These are phyloP conservation scores for Thelaira solivaga DNA, from an alignment of 2,888 invertebrate species.

Conservation along the genomic window DNA sequence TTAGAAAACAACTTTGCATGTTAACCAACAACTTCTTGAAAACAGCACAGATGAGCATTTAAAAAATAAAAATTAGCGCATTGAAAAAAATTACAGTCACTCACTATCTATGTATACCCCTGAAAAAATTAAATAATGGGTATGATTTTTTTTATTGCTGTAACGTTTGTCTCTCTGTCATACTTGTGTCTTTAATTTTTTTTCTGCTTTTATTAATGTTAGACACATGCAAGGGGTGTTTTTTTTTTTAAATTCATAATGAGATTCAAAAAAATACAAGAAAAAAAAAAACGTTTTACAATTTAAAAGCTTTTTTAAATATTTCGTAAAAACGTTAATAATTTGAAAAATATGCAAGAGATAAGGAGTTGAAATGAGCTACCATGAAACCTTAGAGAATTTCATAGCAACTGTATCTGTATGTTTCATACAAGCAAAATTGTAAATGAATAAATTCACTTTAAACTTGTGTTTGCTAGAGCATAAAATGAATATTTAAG, in stretches of 20 bases:
- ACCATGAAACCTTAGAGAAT: slow-evolving; percentile 51
- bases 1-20: slow-evolving; percentile 67
- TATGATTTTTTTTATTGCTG: slow-evolving; percentile 44
- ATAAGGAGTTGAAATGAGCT: slow-evolving; percentile 55
- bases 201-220: slow-evolving; percentile 35
- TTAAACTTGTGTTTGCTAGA: too few relatives aligned
- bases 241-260: slow-evolving; percentile 45
- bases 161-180: too few relatives aligned
- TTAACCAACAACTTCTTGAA: slow-evolving; percentile 64
- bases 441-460: too few relatives aligned
- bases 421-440: too few relatives aligned
- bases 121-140: slow-evolving; percentile 38
- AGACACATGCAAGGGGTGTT: slow-evolving; percentile 54
- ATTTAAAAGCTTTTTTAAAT: slow-evolving; percentile 60
- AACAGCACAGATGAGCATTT: slow-evolving; percentile 64
- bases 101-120: too few relatives aligned
- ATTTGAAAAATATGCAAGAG: slow-evolving; percentile 74
- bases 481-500: too few relatives aligned
- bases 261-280: slow-evolving; percentile 36
- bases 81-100: slow-evolving; percentile 47
- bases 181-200: background rate
- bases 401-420: background rate
- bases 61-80: slow-evolving; percentile 54
- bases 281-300: slow-evolving; percentile 33
- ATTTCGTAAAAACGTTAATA: slow-evolving; percentile 66